Base-by-base conservation (phyloP, 2,113 vertebrate species). In the Corythoichthys haematopterus region DNA sequence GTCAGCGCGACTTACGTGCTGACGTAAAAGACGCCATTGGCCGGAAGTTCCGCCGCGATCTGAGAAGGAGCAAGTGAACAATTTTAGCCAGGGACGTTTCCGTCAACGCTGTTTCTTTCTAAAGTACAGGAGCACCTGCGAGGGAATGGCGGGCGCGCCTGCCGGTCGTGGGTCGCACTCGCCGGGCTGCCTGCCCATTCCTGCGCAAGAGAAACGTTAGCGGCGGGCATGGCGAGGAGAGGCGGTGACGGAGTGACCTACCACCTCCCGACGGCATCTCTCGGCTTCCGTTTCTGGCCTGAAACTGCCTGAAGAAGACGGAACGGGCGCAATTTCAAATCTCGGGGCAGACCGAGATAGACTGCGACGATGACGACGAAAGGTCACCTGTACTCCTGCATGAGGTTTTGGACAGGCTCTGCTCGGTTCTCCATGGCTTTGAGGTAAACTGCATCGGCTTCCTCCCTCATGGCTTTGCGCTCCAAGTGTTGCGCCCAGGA, bases 401-500 rank as follows among this genome's bases (percentile, higher is more conserved):
- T 84, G 5, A 95, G 66, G 0, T 74, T 52, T 38, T 93, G 90
- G 0, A 68, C 66, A 0, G 95, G 94, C 70, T 93, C 85, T 0
- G 93, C 93, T 56, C 82, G 83, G 80, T 91, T 94, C 45, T 93
- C 88, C 81, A 92, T 15, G 0, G 93, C 94, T 76, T 78, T 92
- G 66, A 84, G 91, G 65, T 90, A 92, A 2, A 95, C 68, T 0
- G 77, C 77, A 0, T 84, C 88, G 1, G 93, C 93, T 51, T 89
- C 86, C 0, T 90, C 78, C 0, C 80, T 46, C 68, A 87, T 52
- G 1, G 89, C 92, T 20, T 71, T 88, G 40, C 59, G 68, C 56
- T 93, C 94, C 65, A 92, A 88, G 56, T 92, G 84, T 65, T 83
- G 84, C 0, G 94, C 93, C 95, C 94, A 96, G 52, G 91, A 83